Percentiles rank a stretch among this genome's conserved stretches.
These are phyloP conservation scores for Capromys pilorides DNA, from an alignment of 2,797 vertebrate genomes.

Conservation along the genomic window DNA sequence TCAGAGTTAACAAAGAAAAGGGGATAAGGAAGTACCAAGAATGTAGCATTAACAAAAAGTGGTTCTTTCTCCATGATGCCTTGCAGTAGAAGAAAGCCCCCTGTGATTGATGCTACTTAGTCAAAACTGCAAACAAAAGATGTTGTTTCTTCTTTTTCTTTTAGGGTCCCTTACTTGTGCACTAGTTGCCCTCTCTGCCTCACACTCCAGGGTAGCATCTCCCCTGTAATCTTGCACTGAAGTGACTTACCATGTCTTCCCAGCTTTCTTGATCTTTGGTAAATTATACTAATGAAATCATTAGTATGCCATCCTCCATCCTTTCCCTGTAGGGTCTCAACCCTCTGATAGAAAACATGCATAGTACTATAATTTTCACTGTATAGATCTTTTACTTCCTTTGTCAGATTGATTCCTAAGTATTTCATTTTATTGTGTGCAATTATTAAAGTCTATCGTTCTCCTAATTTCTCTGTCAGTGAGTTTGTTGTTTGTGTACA, in stretches of 20 bases:
- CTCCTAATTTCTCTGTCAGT: too few relatives aligned
- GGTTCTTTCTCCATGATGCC: neutral
- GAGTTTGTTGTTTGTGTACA: too few relatives aligned
- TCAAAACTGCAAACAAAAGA: neutral
- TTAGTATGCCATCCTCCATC: neutral
- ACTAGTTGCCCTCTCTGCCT: neutral
- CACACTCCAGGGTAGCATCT: neutral
- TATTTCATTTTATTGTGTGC: too few relatives aligned
- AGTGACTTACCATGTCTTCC: neutral
- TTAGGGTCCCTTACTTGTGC: neutral
- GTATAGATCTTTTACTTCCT: too few relatives aligned
- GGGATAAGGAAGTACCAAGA: neutral
- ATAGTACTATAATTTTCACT: too few relatives aligned
- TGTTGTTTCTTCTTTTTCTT: neutral
- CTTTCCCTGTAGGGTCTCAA: neutral
- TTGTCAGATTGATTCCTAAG: too few relatives aligned
- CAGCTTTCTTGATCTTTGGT: neutral
- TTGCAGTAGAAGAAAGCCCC: neutral
- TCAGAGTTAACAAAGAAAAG: neutral
- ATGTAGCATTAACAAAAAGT: neutral
- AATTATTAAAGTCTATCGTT: too few relatives aligned
- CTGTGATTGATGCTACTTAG: neutral
- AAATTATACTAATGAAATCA: neutral
- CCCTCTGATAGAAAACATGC: neutral
- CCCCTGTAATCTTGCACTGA: neutral